Base-by-base conservation (phyloP, 2,888 invertebrate species). In the Homarus gammarus region DNA sequence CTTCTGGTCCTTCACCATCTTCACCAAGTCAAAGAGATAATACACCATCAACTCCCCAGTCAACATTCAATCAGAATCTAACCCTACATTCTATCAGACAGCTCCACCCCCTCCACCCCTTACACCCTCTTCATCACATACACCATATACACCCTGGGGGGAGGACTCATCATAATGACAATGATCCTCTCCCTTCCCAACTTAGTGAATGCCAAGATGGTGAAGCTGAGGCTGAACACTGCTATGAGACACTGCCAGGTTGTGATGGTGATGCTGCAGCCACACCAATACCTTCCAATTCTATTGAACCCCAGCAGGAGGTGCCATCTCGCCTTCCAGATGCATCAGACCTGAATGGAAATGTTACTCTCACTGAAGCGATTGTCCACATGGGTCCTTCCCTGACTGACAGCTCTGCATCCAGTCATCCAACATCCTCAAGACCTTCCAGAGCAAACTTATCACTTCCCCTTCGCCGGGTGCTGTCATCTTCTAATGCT, bases 311-410 rank as follows among this genome's bases (percentile, higher is more conserved):
- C 49, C 44, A 49, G 5, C 84, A 77, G 33, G 73, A 81, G 49
- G 79, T 40, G 18, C 82, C 79, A 31, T 70, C 84, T 70, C 78
- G 27, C 0, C 79, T 77, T 27, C 51, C 68, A 33, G 89, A 89
- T 73, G 84, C 84, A 0, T 89, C 89, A 40, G 90, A 91, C 78
- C 81, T 88, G 18, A 91, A 91, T 78, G 90, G 90, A n/a, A 91
- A 91, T 61, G 90, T 91, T 22, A 83, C 90, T n/a, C 38, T 79
- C 31, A 81, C 88, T 31, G 85, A 75, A 64, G 87, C 84, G 8
- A 87, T 75, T 31, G 81, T 83, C 22, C 90, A 90, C 40, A 82
- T 81, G 84, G 84, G 89, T 36, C 85, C 84, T 36, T 75, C 85
- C 12, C 49, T 40, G 64, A 51, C 44, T 40, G 78, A 84, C 49